Evolutionary conservation across 2,113 vertebrate genomes (phyloP).

Genomic region (Engystomops pustulosus): DNA sequence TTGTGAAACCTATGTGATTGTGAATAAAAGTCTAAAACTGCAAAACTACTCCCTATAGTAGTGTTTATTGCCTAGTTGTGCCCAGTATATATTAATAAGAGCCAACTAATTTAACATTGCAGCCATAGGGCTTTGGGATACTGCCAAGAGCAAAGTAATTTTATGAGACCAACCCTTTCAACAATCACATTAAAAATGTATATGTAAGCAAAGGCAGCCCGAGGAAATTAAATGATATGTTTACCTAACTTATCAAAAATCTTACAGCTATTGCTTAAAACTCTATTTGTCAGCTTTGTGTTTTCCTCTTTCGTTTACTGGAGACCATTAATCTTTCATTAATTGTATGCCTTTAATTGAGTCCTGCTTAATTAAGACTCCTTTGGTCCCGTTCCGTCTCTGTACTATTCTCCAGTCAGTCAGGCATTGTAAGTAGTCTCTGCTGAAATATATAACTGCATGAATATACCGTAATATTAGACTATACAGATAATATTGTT

Average conservation of each 20-base stretch:
- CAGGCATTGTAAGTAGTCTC: background rate
- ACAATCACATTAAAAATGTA: slow-evolving; percentile 41
- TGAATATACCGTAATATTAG: background rate
- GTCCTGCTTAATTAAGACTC: slow-evolving; percentile 20
- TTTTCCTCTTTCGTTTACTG: background rate
- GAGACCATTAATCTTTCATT: slow-evolving; percentile 31
- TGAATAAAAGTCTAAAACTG: background rate
- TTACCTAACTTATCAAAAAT: slow-evolving; percentile 30
- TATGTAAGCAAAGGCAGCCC: slow-evolving; percentile 47
- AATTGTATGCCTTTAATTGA: slow-evolving; percentile 15
- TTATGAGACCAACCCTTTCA: slow-evolving; percentile 36
- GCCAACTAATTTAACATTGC: slow-evolving; percentile 28
- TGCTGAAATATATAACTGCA: slow-evolving; percentile 7
- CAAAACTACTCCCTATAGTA: background rate
- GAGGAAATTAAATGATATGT: slow-evolving; percentile 38
- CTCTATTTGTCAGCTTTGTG: slow-evolving; percentile 11
- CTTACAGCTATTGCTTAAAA: slow-evolving; percentile 10
- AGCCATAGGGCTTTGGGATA: slow-evolving; percentile 41
- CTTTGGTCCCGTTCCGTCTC: background rate
- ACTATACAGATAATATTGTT: no score
- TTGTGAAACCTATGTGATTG: no score
- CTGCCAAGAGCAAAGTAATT: slow-evolving; percentile 38
- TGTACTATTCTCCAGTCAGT: background rate
- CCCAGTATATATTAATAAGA: slow-evolving; percentile 31
- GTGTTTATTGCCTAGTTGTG: background rate